Evolutionary conservation across 2,797 vertebrate species (phyloP), one percentile per base, ranked within the genome.

Genomic region (Falco columbarius): DNA sequence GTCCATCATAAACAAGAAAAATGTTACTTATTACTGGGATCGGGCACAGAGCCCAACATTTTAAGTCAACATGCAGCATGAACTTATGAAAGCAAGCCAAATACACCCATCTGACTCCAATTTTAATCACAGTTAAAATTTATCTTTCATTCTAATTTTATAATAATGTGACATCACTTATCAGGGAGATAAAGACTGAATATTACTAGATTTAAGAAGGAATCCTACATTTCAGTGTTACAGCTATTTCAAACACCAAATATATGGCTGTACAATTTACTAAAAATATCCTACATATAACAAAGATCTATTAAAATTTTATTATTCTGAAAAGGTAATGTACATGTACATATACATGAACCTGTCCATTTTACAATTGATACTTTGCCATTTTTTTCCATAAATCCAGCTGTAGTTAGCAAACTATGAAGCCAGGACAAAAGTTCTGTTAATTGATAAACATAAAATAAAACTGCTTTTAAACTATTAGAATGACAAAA

Each of bases 111-210:
- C 75, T 95, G 91, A 66, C 84, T 96, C 63, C 46, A 81, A 30
- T 92, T 96, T 87, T 86, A 94, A 90, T 87, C 89, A 86, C 84
- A 63, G 73, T 62, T 86, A 71, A 89, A 49, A 67, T 51, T 73
- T 91, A 72, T 71, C 67, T 74, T 86, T 82, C 54, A 56, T 92
- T 91, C 91, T 90, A 62, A 74, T 94, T 95, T 96, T 83, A 67
- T 90, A 81, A 91, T 49, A 32, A 90, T 94, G 87, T 79, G 9
- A 79, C 87, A 73, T 52, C 59, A 90, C 61, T 40, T 65, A 55
- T 62, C 46, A 36, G 38, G 55, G 30, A 93, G 46, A 90, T 73
- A 54, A 62, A 92, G 77, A 73, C 34, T 65, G 61, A 90, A 9
- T 56, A 58, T 55, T 22, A 19, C 30, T 34, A 38, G 26, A 16